Percentiles rank a stretch among this genome's conserved stretches.
These are phyloP conservation scores for Limanda limanda DNA, from an alignment of 2,113 vertebrate species.

Conservation along the genomic window DNA sequence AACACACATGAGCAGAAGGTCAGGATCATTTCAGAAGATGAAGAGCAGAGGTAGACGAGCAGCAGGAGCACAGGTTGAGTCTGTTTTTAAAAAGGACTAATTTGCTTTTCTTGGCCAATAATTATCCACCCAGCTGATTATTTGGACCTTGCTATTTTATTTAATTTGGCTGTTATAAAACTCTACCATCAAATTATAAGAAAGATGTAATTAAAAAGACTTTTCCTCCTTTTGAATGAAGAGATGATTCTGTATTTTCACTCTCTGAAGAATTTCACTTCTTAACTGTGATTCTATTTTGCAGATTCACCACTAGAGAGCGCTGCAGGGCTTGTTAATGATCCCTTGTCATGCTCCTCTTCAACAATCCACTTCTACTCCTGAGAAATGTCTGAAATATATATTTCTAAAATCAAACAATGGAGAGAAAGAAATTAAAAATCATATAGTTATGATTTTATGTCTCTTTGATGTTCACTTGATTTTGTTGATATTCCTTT, in stretches of 20 bases:
- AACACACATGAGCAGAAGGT: conserved; percentile 30
- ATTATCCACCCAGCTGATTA: too few species aligned
- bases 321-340: background rate
- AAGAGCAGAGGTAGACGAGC: background rate
- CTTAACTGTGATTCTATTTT: background rate
- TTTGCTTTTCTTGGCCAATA: too few species aligned
- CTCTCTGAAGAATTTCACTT: background rate
- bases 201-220: background rate
- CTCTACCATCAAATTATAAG: too few species aligned
- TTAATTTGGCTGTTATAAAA: too few species aligned
- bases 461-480: too few species aligned
- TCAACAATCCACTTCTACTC: background rate
- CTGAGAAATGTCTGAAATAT: too few species aligned
- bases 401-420: too few species aligned
- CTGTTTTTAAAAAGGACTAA: background rate
- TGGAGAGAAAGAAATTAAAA: too few species aligned
- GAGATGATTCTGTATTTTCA: background rate
- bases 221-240: background rate
- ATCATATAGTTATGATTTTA: too few species aligned
- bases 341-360: background rate
- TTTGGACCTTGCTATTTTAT: too few species aligned
- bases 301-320: conserved; percentile 48
- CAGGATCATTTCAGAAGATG: background rate
- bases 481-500: too few species aligned
- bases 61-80: background rate